Evolutionary conservation across 2,888 invertebrate genomes (phyloP).

Genomic region (Stenodera caucasica): DNA sequence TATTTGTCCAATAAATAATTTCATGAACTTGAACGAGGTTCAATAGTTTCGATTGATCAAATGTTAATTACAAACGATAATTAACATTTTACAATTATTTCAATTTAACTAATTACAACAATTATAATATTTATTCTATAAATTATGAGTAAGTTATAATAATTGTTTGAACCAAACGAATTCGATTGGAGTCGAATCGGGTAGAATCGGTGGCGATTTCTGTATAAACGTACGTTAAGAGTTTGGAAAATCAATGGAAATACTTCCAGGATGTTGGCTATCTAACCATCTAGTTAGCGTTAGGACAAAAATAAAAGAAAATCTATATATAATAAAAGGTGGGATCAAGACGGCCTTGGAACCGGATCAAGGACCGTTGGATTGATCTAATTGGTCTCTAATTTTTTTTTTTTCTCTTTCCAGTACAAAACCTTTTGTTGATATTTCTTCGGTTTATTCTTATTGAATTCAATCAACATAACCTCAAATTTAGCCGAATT

Average conservation of each 20-base stretch:
- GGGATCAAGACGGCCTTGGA: constrained; percentile 7
- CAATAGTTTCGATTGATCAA: constrained; percentile 34
- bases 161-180: neutral
- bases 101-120: neutral
- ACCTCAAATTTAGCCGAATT: too few relatives aligned
- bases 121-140: neutral
- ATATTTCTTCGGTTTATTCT: neutral
- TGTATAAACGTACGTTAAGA: too few relatives aligned
- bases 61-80: neutral
- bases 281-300: neutral
- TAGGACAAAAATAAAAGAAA: neutral
- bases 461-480: too few relatives aligned
- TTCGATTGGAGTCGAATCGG: neutral
- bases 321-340: neutral
- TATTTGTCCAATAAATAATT: constrained; percentile 39
- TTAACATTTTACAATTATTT: neutral
- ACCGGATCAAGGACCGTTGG: constrained; percentile 9
- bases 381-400: constrained; percentile 5
- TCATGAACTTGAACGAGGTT: constrained; percentile 44
- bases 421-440: too few relatives aligned
- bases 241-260: too few relatives aligned
- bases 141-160: too few relatives aligned
- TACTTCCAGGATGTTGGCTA: too few relatives aligned
- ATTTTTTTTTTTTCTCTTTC: neutral
- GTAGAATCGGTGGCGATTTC: neutral